Conservation (phyloP, 2,888 invertebrate species). For the Netelia fuscicornis region DNA sequence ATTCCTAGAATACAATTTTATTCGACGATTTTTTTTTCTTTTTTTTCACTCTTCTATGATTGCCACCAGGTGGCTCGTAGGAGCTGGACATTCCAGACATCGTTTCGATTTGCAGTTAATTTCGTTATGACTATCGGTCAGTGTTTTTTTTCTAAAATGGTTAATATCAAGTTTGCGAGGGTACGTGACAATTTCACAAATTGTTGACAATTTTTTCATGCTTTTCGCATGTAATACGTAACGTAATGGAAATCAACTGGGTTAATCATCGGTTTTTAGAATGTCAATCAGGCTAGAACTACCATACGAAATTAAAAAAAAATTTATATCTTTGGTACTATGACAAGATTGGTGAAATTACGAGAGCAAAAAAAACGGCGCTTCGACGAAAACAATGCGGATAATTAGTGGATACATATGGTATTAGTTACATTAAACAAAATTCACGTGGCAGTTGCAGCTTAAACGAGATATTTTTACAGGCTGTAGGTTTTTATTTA, state of each 20-base stretch:
- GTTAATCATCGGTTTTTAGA: too few species aligned
- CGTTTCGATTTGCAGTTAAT: conserved; percentile 25
- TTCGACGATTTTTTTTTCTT: not conserved
- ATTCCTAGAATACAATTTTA: conserved; percentile 14
- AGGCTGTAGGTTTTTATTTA: conserved; percentile 21
- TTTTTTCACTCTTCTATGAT: conserved; percentile 4
- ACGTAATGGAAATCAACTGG: too few species aligned
- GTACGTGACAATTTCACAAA: too few species aligned
- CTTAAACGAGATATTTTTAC: not conserved
- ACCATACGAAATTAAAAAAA: too few species aligned
- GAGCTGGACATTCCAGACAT: not conserved
- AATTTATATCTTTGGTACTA: too few species aligned
- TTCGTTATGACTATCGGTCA: not conserved
- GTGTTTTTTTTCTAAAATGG: not conserved
- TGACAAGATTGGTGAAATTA: too few species aligned
- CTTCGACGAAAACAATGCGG: too few species aligned
- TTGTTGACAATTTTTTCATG: too few species aligned
- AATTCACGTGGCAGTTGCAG: not conserved
- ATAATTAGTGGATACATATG: not conserved
- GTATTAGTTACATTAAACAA: conserved; percentile 5
- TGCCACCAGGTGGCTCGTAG: not conserved
- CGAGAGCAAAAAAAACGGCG: too few species aligned
- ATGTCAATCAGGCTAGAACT: too few species aligned
- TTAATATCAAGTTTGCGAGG: too few species aligned
- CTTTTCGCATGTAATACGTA: too few species aligned